Evolutionary conservation across 2,888 invertebrate genomes (phyloP).

Genomic region (Glaucopsyche alexis): DNA sequence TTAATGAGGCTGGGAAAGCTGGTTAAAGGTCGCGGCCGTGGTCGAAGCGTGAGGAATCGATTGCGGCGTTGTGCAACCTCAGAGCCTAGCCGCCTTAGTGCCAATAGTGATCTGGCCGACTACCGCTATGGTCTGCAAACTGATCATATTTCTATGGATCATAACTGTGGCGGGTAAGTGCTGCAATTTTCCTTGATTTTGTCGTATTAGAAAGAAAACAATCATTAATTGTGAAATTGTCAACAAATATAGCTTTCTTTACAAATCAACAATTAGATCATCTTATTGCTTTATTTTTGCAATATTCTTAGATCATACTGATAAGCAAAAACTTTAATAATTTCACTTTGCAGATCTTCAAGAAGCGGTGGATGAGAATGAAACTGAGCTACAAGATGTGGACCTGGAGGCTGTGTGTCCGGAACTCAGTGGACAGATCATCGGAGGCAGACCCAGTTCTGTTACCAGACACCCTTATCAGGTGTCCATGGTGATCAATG

Average conservation of each 20-base stretch:
- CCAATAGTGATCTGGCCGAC: slow-evolving; percentile 41
- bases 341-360: slow-evolving; percentile 57
- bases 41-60: slow-evolving; percentile 62
- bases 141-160: slow-evolving; percentile 43
- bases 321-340: too few relatives aligned
- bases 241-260: not conserved
- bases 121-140: slow-evolving; percentile 43
- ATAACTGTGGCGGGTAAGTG: slow-evolving; percentile 48
- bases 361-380: slow-evolving; percentile 50
- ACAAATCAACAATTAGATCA: not conserved
- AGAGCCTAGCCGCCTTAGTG: slow-evolving; percentile 46
- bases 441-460: slow-evolving; percentile 66
- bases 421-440: slow-evolving; percentile 70
- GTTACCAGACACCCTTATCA: slow-evolving; percentile 63
- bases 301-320: too few relatives aligned
- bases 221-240: not conserved
- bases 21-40: slow-evolving; percentile 61
- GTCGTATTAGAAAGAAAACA: not conserved
- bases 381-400: slow-evolving; percentile 48
- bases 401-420: slow-evolving; percentile 64
- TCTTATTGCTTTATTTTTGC: too few relatives aligned
- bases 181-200: slow-evolving; percentile 29
- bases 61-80: slow-evolving; percentile 56
- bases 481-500: slow-evolving; percentile 71
- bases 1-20: slow-evolving; percentile 34